Base-by-base conservation (phyloP, 2,888 invertebrate genomes). In the Omphaloscelis lunosa region DNA sequence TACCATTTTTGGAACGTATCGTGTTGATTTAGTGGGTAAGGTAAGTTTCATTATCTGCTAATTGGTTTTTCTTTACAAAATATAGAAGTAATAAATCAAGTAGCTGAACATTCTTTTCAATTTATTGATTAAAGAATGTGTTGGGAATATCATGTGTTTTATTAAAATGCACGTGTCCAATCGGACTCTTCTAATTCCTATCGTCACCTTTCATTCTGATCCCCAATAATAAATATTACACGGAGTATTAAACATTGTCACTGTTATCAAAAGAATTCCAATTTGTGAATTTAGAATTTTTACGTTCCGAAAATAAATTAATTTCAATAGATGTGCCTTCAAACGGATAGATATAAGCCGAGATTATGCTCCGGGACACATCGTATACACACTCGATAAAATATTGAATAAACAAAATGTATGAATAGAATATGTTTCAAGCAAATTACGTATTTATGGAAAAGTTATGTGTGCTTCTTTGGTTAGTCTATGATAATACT, bases 361-460 rank as follows among this genome's bases (percentile, higher is more conserved):
- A 91, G 90, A 92, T 91, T 92, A 92, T 89, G 82, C 82, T 79
- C 80, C 75, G 86, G 88, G 90, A 91, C 89, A 89, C 77, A 67
- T 79, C 77, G 76, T 85, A 85, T 80, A 84, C 92, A 93, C 91
- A 93, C 90, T 89, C 88, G 93, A 93, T 94, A 93, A 92, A 91
- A 89, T 88, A 93, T 92, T 92, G 91, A 93, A 93, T 92, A 94
- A 95, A 95, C 93, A 95, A 94, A 88, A 93, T 88, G 90, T 90
- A 92, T 92, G 92, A 92, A 94, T 93, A 75, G 87, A 89, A 87
- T 91, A 91, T 91, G 91, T 91, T 92, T 91, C 88, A 90, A 91
- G 93, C 92, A 93, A 95, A 95, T 95, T 93, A 93, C 91, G 92
- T 94, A 93, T 95, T 95, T 95, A 93, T 93, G 91, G 90, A 90